Base-by-base conservation (phyloP, 2,888 invertebrate species). In the Aleiodes testaceus region DNA sequence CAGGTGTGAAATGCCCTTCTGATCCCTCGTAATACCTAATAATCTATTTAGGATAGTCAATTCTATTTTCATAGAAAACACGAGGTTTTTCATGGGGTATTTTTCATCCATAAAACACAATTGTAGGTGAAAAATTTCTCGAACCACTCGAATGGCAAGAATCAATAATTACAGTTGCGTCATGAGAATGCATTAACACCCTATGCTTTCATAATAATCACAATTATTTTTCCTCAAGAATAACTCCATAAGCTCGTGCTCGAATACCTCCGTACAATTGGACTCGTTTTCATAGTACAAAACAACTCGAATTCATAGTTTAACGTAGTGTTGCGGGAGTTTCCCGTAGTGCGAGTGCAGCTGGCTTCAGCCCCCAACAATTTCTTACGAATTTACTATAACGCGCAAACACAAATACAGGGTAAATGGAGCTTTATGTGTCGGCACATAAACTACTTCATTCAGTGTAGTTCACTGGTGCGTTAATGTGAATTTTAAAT, bases 181-280 rank as follows among this genome's bases (percentile, higher is more conserved):
- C n/a, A 49, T 44, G 16, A 26, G 61, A 36, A 30, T 49, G 53
- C 42, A 30, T 47, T 49, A 22, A 72, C 71, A 73, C 61, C 74
- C 66, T 68, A 26, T 77, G 79, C 81, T 26, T 1, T 26, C 2
- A 85, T 50, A 63, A 69, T 30, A 73, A 72, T 78, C 78, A 79
- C 82, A 85, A 86, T 86, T 86, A 86, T 86, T 85, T 86, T 86
- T 86, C 85, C 85, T 84, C 79, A 79, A 85, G 84, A 85, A 74
- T 82, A 85, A 82, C 79, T 84, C 69, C 26, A 26, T 70, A 72
- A 70, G 55, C 53, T 63, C 50, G 53, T 81, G 84, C 82, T 81
- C 78, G 80, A 81, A 80, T 85, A 84, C 82, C 80, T 82, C 81
- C 79, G 85, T 79, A 85, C 85, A 85, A 85, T 85, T 80, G 81